Conservation (phyloP, 2,113 vertebrate genomes). For the Epinephelus lanceolatus region DNA sequence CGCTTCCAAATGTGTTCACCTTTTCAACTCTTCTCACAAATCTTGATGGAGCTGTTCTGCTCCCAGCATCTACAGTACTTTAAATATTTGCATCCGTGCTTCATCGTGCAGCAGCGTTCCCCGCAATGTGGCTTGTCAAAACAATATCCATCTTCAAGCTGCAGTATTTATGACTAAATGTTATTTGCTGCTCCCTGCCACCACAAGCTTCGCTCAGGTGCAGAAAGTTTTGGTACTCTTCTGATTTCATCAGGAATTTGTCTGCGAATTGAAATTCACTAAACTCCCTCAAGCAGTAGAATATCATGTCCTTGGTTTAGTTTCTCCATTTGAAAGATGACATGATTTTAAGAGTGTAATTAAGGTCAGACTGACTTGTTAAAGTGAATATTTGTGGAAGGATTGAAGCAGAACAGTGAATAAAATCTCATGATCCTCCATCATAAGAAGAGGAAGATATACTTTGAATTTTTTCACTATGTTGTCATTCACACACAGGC, state of each 20-base stretch:
- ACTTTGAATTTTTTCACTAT: too few relatives aligned
- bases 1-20: conserved; percentile 30
- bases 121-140: conserved; percentile 12
- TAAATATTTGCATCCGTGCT: conserved; percentile 29
- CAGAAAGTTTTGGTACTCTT: too few relatives aligned
- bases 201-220: background rate
- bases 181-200: background rate
- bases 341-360: background rate
- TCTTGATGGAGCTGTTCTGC: background rate
- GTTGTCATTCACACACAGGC: too few relatives aligned
- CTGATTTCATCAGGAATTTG: too few relatives aligned
- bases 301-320: background rate
- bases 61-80: background rate
- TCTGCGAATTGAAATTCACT: background rate
- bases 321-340: background rate
- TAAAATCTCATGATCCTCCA: background rate
- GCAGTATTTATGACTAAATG: background rate
- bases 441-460: background rate
- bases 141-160: conserved; percentile 13
- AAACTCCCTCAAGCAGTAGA: background rate
- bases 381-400: background rate
- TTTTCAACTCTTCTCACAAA: conserved; percentile 31
- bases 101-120: background rate
- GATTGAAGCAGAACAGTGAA: background rate
- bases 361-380: background rate